Conservation (phyloP, 2,113 vertebrate species). For the Oncorhynchus gorbuscha region DNA sequence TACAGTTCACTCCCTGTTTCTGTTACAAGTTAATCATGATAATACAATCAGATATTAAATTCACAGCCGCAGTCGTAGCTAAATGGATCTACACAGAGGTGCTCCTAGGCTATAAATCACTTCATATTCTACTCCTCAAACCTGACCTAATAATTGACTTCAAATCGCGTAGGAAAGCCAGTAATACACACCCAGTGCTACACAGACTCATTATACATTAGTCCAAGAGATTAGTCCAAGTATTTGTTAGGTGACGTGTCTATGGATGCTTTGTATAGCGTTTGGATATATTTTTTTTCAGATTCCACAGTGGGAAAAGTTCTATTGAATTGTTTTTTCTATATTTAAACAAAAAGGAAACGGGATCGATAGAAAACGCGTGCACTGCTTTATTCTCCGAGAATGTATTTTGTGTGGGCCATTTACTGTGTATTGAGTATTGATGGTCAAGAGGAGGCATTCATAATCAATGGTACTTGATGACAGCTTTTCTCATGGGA, state of each 20-base stretch:
- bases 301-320: not conserved
- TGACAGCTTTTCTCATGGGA: constrained; percentile 32
- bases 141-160: constrained; percentile 1
- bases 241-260: constrained; percentile 47
- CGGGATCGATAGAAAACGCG: not conserved
- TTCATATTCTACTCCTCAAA: constrained; percentile 38
- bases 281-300: constrained; percentile 20
- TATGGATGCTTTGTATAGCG: not conserved
- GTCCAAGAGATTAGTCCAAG: constrained; percentile 24
- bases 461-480: constrained; percentile 38
- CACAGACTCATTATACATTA: constrained; percentile 20
- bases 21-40: not conserved
- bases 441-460: constrained; percentile 20
- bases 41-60: constrained; percentile 49
- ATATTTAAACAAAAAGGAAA: not conserved
- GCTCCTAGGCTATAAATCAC: constrained; percentile 36
- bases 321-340: not conserved
- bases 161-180: constrained; percentile 35
- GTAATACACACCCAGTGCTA: constrained; percentile 19
- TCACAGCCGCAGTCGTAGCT: constrained; percentile 49
- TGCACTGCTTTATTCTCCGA: not conserved
- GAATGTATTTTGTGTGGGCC: not conserved
- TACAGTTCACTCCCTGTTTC: not conserved
- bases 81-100: constrained; percentile 25
- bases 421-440: not conserved